A percentile compares a stretch with the other conserved stretches of the same genome.
Evolutionary conservation across 2,113 vertebrate species (phyloP).

Genomic region (Psophia crepitans): DNA sequence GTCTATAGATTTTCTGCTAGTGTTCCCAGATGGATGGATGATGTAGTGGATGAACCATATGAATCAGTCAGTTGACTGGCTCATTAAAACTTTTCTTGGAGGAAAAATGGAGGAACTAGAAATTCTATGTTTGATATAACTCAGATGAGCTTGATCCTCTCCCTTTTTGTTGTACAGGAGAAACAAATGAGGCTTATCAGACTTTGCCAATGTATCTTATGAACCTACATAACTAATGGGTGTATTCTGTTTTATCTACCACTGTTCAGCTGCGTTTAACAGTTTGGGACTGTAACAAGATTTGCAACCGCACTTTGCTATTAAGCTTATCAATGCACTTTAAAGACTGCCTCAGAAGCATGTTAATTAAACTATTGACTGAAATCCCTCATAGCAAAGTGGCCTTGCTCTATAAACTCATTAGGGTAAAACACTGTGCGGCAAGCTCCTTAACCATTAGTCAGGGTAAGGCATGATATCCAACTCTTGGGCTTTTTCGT

Average conservation of each 20-base stretch:
- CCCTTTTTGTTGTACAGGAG: background rate
- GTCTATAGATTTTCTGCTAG: background rate
- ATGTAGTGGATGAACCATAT: background rate
- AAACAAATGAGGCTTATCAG: background rate
- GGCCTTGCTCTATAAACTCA: background rate
- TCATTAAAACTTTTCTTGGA: background rate
- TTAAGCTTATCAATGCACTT: background rate
- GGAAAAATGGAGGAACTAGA: background rate
- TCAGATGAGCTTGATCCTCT: background rate
- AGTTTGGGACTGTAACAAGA: background rate
- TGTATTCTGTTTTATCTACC: background rate
- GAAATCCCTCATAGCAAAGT: background rate
- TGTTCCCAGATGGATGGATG: background rate
- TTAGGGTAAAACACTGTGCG: background rate
- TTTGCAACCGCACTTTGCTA: background rate
- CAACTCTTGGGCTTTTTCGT: background rate
- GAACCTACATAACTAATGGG: background rate
- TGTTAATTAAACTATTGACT: conserved; percentile 7
- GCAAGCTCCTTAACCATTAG: background rate
- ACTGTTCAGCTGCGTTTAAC: background rate
- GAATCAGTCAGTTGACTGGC: background rate
- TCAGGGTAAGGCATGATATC: background rate
- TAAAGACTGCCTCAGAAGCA: background rate
- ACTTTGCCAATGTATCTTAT: background rate
- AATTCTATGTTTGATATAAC: background rate